Conservation (phyloP, 2,888 invertebrate species). For the Halictus ligatus region DNA sequence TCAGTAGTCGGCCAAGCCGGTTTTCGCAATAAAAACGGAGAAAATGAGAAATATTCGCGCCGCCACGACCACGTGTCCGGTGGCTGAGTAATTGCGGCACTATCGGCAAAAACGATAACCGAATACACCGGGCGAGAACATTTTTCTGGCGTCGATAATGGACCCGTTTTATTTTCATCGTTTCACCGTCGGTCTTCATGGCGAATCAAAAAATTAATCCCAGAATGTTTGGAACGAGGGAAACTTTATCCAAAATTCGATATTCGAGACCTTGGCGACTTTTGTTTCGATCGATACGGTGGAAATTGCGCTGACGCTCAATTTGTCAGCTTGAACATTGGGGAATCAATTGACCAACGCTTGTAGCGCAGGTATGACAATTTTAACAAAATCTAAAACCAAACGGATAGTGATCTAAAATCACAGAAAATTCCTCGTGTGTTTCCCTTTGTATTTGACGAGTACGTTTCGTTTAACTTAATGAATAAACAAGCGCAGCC, state of each 20-base stretch:
- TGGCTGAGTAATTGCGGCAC: neutral
- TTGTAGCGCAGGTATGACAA: too few species aligned
- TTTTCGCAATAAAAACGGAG: neutral
- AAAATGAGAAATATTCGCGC: neutral
- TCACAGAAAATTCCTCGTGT: neutral
- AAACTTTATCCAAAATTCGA: neutral
- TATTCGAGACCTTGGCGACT: too few species aligned
- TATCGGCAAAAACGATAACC: neutral
- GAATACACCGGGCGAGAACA: neutral
- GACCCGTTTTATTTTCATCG: conserved; percentile 1
- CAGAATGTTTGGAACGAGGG: neutral
- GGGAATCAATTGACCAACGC: too few species aligned
- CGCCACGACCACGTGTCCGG: neutral
- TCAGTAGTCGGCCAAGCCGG: neutral
- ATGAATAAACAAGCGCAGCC: neutral
- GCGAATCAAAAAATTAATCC: neutral
- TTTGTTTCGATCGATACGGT: neutral
- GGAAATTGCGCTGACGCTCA: neutral
- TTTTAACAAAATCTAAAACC: too few species aligned
- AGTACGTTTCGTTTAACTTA: neutral
- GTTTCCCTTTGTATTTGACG: neutral
- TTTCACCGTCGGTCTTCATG: neutral
- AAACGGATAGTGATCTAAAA: neutral
- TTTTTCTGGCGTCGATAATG: neutral
- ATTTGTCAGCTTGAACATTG: neutral